Evolutionary conservation across 2,888 invertebrate species (phyloP).

Genomic region (Orchesellides sinensis): DNA sequence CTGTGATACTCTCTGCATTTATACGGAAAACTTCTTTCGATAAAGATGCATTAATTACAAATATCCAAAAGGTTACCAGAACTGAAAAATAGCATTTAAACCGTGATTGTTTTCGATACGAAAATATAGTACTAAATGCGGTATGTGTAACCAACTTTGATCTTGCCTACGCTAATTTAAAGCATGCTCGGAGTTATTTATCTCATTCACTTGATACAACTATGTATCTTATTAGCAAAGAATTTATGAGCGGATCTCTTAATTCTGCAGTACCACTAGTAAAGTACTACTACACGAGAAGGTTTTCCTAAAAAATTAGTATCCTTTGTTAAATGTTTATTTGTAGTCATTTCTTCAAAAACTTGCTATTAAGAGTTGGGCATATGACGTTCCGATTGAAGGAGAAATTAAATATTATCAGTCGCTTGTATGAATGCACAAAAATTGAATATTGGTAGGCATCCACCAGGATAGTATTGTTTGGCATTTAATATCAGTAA

Average conservation of each 20-base stretch:
- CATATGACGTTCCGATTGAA: conserved; percentile 50
- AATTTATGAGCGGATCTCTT: no score
- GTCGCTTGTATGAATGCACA: conserved; percentile 12
- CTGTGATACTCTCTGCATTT: conserved; percentile 75
- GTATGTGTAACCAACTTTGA: neutral
- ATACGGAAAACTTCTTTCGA: conserved; percentile 49
- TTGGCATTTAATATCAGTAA: conserved; percentile 3
- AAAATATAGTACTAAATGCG: neutral
- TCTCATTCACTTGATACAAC: no score
- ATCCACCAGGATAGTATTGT: neutral
- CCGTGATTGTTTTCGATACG: neutral
- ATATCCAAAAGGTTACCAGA: conserved; percentile 45
- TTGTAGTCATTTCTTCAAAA: conserved; percentile 30
- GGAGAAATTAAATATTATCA: conserved; percentile 12
- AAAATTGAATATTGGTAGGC: neutral
- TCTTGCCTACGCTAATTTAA: conserved; percentile 6
- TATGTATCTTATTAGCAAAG: no score
- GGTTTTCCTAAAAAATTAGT: conserved; percentile 33
- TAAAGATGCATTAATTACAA: conserved; percentile 22
- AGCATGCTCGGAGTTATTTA: neutral
- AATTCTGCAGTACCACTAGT: no score
- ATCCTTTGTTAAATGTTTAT: conserved; percentile 17
- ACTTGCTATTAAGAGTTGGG: conserved; percentile 40
- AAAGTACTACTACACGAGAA: conserved; percentile 58
- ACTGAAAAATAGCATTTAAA: conserved; percentile 8